Base-by-base conservation (phyloP, 2,113 vertebrate species). In the Callopanchax toddi region DNA sequence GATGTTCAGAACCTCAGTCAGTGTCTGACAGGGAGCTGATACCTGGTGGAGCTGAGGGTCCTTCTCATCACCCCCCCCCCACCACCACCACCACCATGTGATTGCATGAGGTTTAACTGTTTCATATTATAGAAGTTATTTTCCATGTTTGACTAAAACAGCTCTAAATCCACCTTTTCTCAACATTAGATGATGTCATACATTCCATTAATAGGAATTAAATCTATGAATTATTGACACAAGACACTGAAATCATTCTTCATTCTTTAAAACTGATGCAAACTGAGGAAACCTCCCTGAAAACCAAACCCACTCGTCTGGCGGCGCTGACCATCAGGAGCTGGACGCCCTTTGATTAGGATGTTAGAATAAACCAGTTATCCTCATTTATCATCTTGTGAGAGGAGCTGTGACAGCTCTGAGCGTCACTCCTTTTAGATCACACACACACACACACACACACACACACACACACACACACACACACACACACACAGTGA, bases 401-500 rank as follows among this genome's bases (percentile, higher is more conserved):
- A 53, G 34, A 20, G 50, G 20, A 46, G 12, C 55, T 74, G 39
- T 50, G 44, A 79, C 63, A 58, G 36, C 15, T 8, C 42, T 56
- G 51, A 78, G 68, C 72, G 36, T 36, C 36, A 12, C 60, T 44
- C 57, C 67, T 67, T 54, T 58, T 57, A 48, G 72, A 61, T 56
- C 23, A 74, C 40, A 69, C 79, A 83, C 69, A 86, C 40, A 69
- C 79, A 83, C 69, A 86, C 23, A 74, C 40, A 69, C 79, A 83
- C 69, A 86, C 23, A 74, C 40, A 69, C 79, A 83, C 69, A 86
- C 23, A 74, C 40, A 69, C 79, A 83, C 69, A 86, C 23, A 74
- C 40, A 69, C 79, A 83, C 69, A 86, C n/a, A n/a, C n/a, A n/a
- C n/a, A n/a, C n/a, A n/a, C n/a, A 50, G 80, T 85, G 89, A 89